A percentile compares a stretch with the other conserved stretches of the same genome.
Conservation (phyloP, 2,113 vertebrate genomes). For the Tricholaema leucomelas region DNA sequence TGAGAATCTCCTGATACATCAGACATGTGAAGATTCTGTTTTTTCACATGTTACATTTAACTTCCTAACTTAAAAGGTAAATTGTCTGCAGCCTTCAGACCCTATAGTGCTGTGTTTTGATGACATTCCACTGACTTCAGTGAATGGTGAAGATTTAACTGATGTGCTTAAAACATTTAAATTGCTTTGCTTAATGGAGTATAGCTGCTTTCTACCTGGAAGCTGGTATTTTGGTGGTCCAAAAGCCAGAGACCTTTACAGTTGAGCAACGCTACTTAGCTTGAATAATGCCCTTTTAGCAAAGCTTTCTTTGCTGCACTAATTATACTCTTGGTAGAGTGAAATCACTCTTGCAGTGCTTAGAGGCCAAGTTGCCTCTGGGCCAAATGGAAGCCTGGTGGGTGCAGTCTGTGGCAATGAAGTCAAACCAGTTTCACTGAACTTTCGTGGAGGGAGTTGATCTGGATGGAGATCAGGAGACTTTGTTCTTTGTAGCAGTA, state of each 20-base stretch:
- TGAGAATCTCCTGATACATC: not conserved
- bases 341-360: not conserved
- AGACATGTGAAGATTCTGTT: not conserved
- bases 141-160: not conserved
- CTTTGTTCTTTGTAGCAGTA: not conserved
- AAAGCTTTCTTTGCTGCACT: not conserved
- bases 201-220: not conserved
- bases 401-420: conserved; percentile 11
- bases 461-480: not conserved
- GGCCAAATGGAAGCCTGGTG: not conserved
- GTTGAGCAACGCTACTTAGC: not conserved
- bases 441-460: not conserved
- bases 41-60: not conserved
- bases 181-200: not conserved
- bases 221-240: not conserved
- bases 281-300: not conserved
- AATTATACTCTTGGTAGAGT: not conserved
- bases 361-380: not conserved
- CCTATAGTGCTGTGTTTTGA: not conserved
- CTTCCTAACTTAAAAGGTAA: not conserved
- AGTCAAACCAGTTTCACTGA: conserved; percentile 51
- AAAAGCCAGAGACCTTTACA: not conserved
- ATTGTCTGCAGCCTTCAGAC: not conserved
- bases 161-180: not conserved
- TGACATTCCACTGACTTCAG: not conserved